Percentiles rank a stretch among this genome's conserved stretches.
Evolutionary conservation across 2,113 vertebrate genomes (phyloP).

Genomic region (Colossoma macropomum): DNA sequence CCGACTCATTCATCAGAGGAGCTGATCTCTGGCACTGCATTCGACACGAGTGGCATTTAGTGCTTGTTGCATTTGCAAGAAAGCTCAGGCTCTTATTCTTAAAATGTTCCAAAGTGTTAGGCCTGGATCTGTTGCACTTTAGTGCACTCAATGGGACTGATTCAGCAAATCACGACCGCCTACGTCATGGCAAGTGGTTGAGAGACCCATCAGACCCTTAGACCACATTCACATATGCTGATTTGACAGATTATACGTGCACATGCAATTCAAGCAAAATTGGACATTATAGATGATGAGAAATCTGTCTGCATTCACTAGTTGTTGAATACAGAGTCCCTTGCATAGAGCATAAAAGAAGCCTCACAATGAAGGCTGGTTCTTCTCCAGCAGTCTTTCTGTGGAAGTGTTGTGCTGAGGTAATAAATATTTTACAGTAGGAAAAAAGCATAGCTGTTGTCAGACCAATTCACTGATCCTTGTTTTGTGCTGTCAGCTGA

Average conservation of each 20-base stretch:
- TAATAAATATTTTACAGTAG: slow-evolving; percentile 1
- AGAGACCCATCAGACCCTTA: not conserved
- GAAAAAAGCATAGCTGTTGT: slow-evolving; percentile 12
- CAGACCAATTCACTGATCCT: slow-evolving; percentile 4
- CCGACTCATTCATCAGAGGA: slow-evolving; percentile 32
- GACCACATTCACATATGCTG: not conserved
- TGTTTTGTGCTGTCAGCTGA: slow-evolving; percentile 16
- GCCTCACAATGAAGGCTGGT: not conserved
- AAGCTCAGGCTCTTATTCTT: not conserved
- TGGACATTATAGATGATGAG: not conserved
- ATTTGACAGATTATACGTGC: not conserved
- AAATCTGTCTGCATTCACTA: not conserved
- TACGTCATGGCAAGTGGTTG: not conserved
- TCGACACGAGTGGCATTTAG: slow-evolving; percentile 30
- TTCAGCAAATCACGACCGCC: not conserved
- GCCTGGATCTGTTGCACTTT: not conserved
- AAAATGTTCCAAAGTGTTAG: not conserved
- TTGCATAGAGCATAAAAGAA: not conserved
- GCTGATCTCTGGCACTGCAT: slow-evolving; percentile 11
- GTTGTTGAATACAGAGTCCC: not conserved
- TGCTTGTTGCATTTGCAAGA: not conserved
- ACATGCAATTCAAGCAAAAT: not conserved
- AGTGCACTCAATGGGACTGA: not conserved
- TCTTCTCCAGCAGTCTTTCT: not conserved
- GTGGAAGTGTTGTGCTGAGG: not conserved